A percentile compares a stretch with the other conserved stretches of the same genome.
Conservation (phyloP, 2,113 vertebrate species). For the Mobula hypostoma region DNA sequence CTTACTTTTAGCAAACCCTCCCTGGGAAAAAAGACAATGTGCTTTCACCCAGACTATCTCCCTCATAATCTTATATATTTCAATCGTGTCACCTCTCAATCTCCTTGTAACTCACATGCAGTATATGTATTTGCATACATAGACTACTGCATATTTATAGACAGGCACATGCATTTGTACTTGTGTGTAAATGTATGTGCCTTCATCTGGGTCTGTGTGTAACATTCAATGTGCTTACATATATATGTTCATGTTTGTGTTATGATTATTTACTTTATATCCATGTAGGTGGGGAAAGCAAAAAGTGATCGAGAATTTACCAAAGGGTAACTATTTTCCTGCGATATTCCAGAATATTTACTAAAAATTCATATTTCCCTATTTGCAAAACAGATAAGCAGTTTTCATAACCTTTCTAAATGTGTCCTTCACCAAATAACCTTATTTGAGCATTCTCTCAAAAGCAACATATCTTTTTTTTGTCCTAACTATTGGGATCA, state of each 20-base stretch:
- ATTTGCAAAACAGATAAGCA: not conserved
- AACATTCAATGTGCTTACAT: not conserved
- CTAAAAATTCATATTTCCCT: not conserved
- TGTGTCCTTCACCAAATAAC: not conserved
- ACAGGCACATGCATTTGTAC: not conserved
- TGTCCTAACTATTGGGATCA: not conserved
- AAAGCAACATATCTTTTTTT: not conserved
- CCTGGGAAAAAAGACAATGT: too few species aligned
- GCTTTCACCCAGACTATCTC: too few species aligned
- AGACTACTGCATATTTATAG: not conserved
- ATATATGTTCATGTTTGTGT: not conserved
- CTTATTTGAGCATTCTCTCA: not conserved
- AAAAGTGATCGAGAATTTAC: not conserved
- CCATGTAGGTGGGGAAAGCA: not conserved
- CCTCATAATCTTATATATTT: too few species aligned
- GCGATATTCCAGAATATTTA: not conserved
- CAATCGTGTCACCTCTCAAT: too few species aligned
- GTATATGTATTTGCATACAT: not conserved
- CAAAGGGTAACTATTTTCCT: not conserved
- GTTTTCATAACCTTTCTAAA: not conserved
- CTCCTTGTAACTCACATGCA: too few species aligned
- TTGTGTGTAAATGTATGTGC: not conserved
- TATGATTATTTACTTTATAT: not conserved
- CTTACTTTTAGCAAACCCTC: too few species aligned
- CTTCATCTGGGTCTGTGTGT: not conserved